phyloP scores from a whole-genome alignment of 2,888 invertebrate genomes.

The Octodonta nipae region DNA sequence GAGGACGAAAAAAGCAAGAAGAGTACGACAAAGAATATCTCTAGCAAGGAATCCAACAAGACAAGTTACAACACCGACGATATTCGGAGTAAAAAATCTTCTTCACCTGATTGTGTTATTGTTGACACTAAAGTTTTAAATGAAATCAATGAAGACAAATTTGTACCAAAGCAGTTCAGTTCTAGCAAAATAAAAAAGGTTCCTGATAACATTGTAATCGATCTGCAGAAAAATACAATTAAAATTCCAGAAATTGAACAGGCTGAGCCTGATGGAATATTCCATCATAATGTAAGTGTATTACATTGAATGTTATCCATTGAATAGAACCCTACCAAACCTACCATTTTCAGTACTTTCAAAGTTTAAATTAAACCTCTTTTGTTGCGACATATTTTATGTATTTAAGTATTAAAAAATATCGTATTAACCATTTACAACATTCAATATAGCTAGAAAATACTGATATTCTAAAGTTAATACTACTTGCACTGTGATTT shows the following conservation, averaged over 20 bases:
- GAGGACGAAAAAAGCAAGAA: constrained; percentile 12
- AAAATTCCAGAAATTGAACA: constrained; percentile 47
- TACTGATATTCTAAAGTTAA: too few relatives aligned
- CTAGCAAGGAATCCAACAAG: constrained; percentile 7
- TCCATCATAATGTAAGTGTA: constrained; percentile 50
- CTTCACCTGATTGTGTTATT: constrained; percentile 28
- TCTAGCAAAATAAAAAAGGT: constrained; percentile 45
- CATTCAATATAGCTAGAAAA: too few relatives aligned
- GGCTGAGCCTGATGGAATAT: constrained; percentile 47
- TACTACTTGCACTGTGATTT: too few relatives aligned
- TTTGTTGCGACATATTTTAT: too few relatives aligned
- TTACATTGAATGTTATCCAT: neutral
- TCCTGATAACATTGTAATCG: constrained; percentile 57
- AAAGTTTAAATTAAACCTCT: too few relatives aligned
- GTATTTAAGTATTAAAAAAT: neutral
- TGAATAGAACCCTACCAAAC: too few relatives aligned
- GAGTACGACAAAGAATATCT: constrained; percentile 6
- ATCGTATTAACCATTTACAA: too few relatives aligned
- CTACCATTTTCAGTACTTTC: constrained; percentile 3
- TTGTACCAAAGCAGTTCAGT: constrained; percentile 44
- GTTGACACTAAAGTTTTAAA: constrained; percentile 48
- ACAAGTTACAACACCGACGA: constrained; percentile 4
- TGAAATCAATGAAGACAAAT: constrained; percentile 57
- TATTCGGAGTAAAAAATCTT: constrained; percentile 6
- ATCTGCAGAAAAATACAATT: constrained; percentile 57